Base-by-base conservation (phyloP, 2,888 invertebrate genomes). In the Plagiodera versicolora region DNA sequence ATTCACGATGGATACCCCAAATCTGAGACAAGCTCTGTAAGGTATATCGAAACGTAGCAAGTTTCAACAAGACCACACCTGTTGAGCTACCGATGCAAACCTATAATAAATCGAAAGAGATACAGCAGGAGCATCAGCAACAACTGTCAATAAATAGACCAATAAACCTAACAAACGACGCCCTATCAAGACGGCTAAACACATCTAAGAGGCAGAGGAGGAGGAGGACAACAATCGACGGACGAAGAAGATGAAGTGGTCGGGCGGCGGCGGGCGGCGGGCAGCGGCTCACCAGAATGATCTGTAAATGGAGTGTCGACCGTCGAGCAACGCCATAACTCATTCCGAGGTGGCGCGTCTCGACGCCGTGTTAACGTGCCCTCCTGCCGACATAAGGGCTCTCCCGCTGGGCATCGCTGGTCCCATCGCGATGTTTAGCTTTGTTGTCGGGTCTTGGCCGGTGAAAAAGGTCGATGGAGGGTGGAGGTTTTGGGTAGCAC, bases 241-340 rank as follows among this genome's bases (percentile, higher is more conserved):
- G 72, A 69, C 72, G 74, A 73, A 75, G 75, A 77, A 77, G 82
- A 82, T 81, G 80, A 80, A 82, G 81, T 79, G 81, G 80, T 80
- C 81, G 76, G 77, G 74, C n/a, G n/a, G n/a, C n/a, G n/a, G n/a
- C n/a, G n/a, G n/a, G n/a, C n/a, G n/a, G n/a, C 78, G 78, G 79
- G 80, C 81, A 80, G 78, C 79, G 75, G 76, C 71, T 81, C 81
- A 81, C 81, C 82, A 80, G 82, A 83, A 83, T 83, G 82, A 82
- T 83, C 83, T 83, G 82, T 83, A 83, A 83, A 83, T 83, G 82
- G 83, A 83, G 83, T 83, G 81, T 80, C 81, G 80, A 80, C 77
- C 76, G 77, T 78, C 79, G 76, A 77, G 80, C 74, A 75, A 75
- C 77, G 76, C 80, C 80, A 83, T 83, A 83, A 83, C 77, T 84